phyloP scores from a whole-genome alignment of 2,797 vertebrate genomes.

The Helostoma temminkii region DNA sequence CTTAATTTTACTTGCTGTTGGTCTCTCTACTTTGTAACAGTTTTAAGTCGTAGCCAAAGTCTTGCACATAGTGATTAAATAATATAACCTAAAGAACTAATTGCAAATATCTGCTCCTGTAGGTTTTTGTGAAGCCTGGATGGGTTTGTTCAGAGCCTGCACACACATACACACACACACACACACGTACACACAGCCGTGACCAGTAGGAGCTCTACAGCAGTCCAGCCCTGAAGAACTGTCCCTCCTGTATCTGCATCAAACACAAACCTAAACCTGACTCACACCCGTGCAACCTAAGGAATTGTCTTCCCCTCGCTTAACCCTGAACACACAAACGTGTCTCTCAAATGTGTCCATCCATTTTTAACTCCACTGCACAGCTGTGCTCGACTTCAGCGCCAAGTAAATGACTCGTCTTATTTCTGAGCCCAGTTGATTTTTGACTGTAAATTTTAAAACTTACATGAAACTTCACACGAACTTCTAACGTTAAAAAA shows the following conservation, averaged over 20 bases:
- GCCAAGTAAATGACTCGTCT: slow-evolving; percentile 12
- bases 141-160: slow-evolving; percentile 26
- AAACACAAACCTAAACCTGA: slow-evolving; percentile 23
- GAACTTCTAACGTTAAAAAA: slow-evolving; percentile 48
- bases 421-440: slow-evolving; percentile 53
- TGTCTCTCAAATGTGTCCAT: slow-evolving; percentile 40
- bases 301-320: slow-evolving; percentile 33
- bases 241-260: slow-evolving; percentile 19
- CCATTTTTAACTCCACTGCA: slow-evolving; percentile 42
- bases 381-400: slow-evolving; percentile 54
- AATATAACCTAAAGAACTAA: not conserved
- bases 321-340: slow-evolving; percentile 17
- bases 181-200: slow-evolving; percentile 27
- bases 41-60: too few species aligned
- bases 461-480: slow-evolving; percentile 11
- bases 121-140: slow-evolving; percentile 48
- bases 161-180: slow-evolving; percentile 2
- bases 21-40: too few species aligned
- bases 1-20: too few species aligned
- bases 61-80: too few species aligned
- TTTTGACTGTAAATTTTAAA: slow-evolving; percentile 32
- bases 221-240: slow-evolving; percentile 55
- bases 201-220: slow-evolving; percentile 56
- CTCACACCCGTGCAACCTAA: slow-evolving; percentile 19
- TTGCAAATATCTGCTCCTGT: not conserved